These are phyloP conservation scores for Hypena proboscidalis DNA, from an alignment of 2,888 invertebrate species.

Conservation along the genomic window DNA sequence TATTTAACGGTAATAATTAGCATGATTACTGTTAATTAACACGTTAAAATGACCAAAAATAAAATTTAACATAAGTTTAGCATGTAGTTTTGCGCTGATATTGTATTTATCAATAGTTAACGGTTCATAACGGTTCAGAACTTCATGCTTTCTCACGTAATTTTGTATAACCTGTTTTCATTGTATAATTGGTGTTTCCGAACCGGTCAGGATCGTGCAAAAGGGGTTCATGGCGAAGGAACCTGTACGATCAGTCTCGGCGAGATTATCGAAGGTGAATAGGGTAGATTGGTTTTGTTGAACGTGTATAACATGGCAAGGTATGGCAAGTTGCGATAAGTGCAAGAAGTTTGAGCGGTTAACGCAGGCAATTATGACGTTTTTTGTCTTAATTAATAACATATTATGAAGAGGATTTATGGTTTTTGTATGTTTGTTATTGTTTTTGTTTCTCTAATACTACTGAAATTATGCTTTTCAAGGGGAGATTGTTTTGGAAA, in stretches of 20 bases:
- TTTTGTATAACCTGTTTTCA: constrained; percentile 62
- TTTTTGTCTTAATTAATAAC: too few species aligned
- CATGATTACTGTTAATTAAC: too few species aligned
- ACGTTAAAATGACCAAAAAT: too few species aligned
- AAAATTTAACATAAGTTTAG: too few species aligned
- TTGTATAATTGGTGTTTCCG: constrained; percentile 54
- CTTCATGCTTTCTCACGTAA: constrained; percentile 57
- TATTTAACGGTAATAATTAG: too few species aligned
- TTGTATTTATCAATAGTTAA: constrained; percentile 34
- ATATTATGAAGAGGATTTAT: too few species aligned
- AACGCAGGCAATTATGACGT: too few species aligned
- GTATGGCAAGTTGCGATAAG: background rate
- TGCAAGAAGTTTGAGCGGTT: too few species aligned
- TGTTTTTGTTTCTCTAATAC: too few species aligned
- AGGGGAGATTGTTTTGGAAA: too few species aligned
- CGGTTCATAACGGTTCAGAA: constrained; percentile 47
- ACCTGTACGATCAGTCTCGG: constrained; percentile 25
- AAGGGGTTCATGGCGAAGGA: constrained; percentile 40
- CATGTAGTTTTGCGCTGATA: constrained; percentile 15
- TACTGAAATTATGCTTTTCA: too few species aligned
- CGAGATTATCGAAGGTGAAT: constrained; percentile 18
- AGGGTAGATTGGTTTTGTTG: background rate
- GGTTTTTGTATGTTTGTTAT: too few species aligned
- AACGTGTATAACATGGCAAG: background rate
- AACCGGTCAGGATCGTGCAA: constrained; percentile 52